Conservation (phyloP, 2,113 vertebrate species). For the Rhinopomastus cyanomelas region DNA sequence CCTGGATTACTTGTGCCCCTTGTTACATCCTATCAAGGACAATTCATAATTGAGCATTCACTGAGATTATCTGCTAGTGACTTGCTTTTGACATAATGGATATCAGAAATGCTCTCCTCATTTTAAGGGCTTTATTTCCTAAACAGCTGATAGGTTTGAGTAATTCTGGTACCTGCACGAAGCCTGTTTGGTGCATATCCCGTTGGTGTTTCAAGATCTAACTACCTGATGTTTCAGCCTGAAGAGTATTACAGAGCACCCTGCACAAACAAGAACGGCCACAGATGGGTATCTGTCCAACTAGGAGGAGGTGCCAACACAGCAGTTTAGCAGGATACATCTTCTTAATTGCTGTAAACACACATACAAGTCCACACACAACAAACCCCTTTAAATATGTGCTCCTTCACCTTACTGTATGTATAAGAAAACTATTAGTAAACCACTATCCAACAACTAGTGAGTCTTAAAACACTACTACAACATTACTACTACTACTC, state of each 20-base stretch:
- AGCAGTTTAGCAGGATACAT: not conserved
- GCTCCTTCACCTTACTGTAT: not conserved
- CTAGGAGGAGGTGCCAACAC: fast-evolving
- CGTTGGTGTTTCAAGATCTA: not conserved
- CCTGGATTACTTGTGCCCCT: not conserved
- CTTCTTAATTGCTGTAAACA: not conserved
- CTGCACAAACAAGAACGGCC: not conserved
- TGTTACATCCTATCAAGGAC: not conserved
- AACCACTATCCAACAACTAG: not conserved
- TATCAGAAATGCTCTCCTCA: not conserved
- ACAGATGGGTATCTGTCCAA: not conserved
- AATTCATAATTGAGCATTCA: conserved; percentile 29
- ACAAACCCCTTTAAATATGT: not conserved
- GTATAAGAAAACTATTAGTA: not conserved
- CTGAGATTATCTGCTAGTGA: conserved; percentile 31
- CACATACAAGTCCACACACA: not conserved
- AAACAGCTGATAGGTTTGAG: not conserved
- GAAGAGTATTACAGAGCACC: not conserved
- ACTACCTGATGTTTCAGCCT: not conserved
- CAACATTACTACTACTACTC: no score
- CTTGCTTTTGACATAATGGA: conserved; percentile 7
- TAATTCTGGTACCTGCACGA: not conserved
- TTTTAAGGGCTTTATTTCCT: conserved; percentile 22
- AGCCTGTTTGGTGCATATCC: not conserved
- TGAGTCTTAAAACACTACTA: not conserved